Percentiles rank a stretch among this genome's conserved stretches.
Conservation (phyloP, 2,888 invertebrate genomes). For the Epinotia nisella region DNA sequence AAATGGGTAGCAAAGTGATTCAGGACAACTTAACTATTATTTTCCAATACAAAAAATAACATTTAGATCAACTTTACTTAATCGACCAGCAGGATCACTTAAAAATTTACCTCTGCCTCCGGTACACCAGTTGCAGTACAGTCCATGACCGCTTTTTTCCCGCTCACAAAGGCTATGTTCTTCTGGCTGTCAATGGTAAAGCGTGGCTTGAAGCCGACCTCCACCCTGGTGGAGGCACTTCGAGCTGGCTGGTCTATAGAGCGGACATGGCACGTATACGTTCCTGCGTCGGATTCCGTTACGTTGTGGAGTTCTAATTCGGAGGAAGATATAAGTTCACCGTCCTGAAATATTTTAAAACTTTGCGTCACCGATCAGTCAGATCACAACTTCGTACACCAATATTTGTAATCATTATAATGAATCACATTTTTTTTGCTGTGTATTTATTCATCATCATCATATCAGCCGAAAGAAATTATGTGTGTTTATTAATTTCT, state of each 20-base stretch:
- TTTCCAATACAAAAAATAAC: too few species aligned
- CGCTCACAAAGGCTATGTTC: slow-evolving; percentile 51
- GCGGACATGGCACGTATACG: slow-evolving; percentile 66
- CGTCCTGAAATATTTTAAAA: slow-evolving; percentile 52
- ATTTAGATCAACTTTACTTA: too few species aligned
- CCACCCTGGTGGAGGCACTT: slow-evolving; percentile 53
- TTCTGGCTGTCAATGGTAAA: slow-evolving; percentile 53
- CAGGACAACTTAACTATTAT: too few species aligned
- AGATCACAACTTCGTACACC: too few species aligned
- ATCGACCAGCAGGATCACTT: not conserved
- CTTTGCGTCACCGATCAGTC: too few species aligned
- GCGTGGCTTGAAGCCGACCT: slow-evolving; percentile 58
- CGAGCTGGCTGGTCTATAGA: slow-evolving; percentile 48
- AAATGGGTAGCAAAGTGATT: too few species aligned
- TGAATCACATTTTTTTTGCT: too few species aligned
- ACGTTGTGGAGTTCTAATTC: slow-evolving; percentile 53
- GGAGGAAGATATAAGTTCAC: slow-evolving; percentile 46
- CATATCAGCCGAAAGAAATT: too few species aligned
- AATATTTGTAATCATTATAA: too few species aligned
- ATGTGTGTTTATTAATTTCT: too few species aligned
- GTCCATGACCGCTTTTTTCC: slow-evolving; percentile 48
- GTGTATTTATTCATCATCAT: too few species aligned
- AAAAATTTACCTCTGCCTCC: slow-evolving; percentile 54
- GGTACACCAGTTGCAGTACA: slow-evolving; percentile 60
- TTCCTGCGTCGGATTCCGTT: slow-evolving; percentile 54